Evolutionary conservation across 2,797 vertebrate species (phyloP), one percentile per base, ranked within the genome.

Genomic region (Percopsis omiscomaycus): DNA sequence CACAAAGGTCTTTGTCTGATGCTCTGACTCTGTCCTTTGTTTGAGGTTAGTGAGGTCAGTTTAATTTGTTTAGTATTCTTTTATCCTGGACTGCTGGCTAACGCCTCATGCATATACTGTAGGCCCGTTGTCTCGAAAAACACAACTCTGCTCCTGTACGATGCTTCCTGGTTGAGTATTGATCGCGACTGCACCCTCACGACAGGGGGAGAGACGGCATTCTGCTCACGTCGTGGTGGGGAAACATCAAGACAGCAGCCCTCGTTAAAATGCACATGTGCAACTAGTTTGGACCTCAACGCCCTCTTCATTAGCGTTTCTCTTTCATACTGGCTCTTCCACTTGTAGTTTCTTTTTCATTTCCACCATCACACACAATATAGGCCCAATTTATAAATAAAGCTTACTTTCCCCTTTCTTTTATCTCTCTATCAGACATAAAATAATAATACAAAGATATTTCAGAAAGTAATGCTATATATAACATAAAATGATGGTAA

Each of bases 241-340:
- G 73, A 68, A 68, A 67, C 61, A 50, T 69, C 51, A 62, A 78
- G 75, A 74, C 66, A 84, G 78, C 11, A 3, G 22, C 57, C 61
- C 84, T 86, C 67, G 82, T 91, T 89, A 84, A 83, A 86, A 88
- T 88, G 83, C 85, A 84, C 68, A 78, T 75, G 79, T 73, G 77
- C 78, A 50, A 54, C 75, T 76, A 67, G 76, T 71, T 67, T 47
- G 74, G 80, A 64, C 75, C 74, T 60, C 75, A 66, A 12, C 54
- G 69, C 62, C 69, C 73, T 72, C 63, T 70, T 67, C 65, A 65
- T 71, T 49, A 8, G 62, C 37, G 54, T 54, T 50, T 28, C 28
- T 54, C 73, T 61, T 53, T 45, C 50, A 22, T 61, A 56, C 65
- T 32, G 5, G 50, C 50, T 10, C 59, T 15, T 10, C n/a, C 64